Conservation (phyloP, 2,888 invertebrate genomes). For the Syritta pipiens region DNA sequence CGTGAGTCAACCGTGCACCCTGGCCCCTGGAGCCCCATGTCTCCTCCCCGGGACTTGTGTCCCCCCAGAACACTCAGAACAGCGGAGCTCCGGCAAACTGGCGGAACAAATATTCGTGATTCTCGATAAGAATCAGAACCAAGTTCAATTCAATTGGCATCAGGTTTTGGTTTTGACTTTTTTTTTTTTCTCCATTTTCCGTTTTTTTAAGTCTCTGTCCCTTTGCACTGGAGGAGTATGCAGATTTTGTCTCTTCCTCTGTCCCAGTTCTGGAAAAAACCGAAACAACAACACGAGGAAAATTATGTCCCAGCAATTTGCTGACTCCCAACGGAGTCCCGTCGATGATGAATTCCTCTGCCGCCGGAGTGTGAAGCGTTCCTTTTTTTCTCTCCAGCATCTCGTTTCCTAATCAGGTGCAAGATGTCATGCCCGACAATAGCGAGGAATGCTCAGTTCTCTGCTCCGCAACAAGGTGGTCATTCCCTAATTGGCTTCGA, state of each 20-base stretch:
- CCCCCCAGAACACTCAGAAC: conserved; percentile 52
- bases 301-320: conserved; percentile 66
- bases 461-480: conserved; percentile 28
- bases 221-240: conserved; percentile 33
- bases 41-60: conserved; percentile 35
- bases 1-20: conserved; percentile 57
- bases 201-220: conserved; percentile 1
- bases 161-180: conserved; percentile 7
- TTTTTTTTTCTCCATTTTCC: conserved; percentile 10
- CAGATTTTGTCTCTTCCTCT: conserved; percentile 56
- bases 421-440: conserved; percentile 65
- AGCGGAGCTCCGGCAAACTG: conserved; percentile 45
- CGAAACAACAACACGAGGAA: conserved; percentile 30
- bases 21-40: neutral
- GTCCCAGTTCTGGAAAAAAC: conserved; percentile 51
- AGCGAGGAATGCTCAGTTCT: conserved; percentile 35
- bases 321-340: conserved; percentile 44
- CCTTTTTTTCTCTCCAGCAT: conserved; percentile 1
- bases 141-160: conserved; percentile 78
- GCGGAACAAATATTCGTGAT: conserved; percentile 79
- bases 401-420: conserved; percentile 66
- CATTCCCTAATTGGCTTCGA: conserved; percentile 64
- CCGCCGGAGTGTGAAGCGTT: conserved; percentile 54
- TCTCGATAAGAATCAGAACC: conserved; percentile 79
- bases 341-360: conserved; percentile 54